Conservation (phyloP, 2,113 vertebrate species). For the Mustela nigripes region DNA sequence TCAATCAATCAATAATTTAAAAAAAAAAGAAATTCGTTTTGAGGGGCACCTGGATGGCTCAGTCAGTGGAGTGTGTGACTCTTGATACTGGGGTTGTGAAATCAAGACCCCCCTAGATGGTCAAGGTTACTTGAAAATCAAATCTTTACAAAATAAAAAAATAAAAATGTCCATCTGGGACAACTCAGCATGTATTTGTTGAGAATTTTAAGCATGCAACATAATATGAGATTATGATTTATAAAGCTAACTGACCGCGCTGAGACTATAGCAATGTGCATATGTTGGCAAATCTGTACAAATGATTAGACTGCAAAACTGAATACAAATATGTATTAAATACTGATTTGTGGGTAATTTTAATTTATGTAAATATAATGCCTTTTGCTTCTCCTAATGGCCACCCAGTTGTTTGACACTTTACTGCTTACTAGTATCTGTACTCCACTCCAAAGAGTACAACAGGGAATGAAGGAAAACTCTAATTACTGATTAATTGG, state of each 20-base stretch:
- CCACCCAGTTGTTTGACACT: neutral
- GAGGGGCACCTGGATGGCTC: neutral
- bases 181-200: neutral
- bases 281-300: neutral
- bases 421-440: neutral
- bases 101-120: neutral
- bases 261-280: neutral
- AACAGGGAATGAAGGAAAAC: neutral
- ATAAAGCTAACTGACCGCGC: neutral
- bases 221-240: neutral
- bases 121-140: neutral
- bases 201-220: neutral
- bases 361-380: neutral
- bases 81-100: neutral
- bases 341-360: neutral
- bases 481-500: neutral
- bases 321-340: neutral
- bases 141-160: neutral
- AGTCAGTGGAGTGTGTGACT: neutral
- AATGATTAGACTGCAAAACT: neutral
- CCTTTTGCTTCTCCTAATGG: neutral
- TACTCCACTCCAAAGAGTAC: neutral
- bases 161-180: neutral
- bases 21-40: neutral
- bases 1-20: neutral